Percentiles rank a stretch among this genome's conserved stretches.
Evolutionary conservation across 2,797 vertebrate species (phyloP).

Genomic region (Mus spretus): DNA sequence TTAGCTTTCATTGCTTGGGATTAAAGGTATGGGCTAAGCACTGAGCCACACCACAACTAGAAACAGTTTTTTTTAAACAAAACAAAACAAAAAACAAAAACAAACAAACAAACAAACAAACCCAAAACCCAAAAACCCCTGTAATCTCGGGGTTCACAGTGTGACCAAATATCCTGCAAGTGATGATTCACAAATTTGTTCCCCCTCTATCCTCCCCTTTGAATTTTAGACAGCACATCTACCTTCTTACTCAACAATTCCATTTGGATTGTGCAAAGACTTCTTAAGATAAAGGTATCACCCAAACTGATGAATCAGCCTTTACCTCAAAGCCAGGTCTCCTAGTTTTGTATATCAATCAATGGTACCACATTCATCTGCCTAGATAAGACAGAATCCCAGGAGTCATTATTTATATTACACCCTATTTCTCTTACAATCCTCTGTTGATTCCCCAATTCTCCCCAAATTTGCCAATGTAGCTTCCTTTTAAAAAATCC

Average conservation of each 20-base stretch:
- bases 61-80: neutral
- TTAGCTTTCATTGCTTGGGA: neutral
- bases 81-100: no score
- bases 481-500: neutral
- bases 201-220: neutral
- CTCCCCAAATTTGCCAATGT: neutral
- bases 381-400: neutral
- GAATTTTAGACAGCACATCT: neutral
- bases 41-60: neutral
- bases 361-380: neutral
- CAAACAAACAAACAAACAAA: no score
- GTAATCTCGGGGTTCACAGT: neutral
- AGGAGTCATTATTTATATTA: neutral
- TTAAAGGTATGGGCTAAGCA: neutral
- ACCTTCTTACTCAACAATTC: constrained; percentile 16
- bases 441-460: neutral
- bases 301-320: neutral
- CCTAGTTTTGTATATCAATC: neutral
- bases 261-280: neutral
- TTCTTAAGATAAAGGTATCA: constrained; percentile 1
- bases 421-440: neutral
- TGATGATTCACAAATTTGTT: neutral
- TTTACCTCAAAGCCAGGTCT: neutral
- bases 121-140: no score
- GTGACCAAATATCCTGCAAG: neutral